Evolutionary conservation across 2,113 vertebrate species (phyloP), one percentile per base, ranked within the genome.

Genomic region (Telmatochromis brachygnathus): DNA sequence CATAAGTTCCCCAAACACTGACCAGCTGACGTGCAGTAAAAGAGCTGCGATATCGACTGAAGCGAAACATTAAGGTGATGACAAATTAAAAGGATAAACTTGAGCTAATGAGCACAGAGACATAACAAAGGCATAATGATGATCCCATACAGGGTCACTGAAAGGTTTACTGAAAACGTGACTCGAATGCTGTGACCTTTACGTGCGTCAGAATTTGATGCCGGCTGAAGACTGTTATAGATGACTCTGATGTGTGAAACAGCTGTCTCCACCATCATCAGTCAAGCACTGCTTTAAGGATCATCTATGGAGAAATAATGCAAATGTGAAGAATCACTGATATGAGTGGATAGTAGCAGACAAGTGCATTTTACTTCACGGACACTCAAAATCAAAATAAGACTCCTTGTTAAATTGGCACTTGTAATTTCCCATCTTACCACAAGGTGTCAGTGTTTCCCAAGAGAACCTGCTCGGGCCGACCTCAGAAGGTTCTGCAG

Each of bases 361-460:
- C 9, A 47, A 75, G 42, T 17, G 6, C 4, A 28, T 75, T 75
- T 12, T 47, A 75, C 9, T 28, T 75, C 42, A 47, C 1, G 6
- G 15, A 28, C 70, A 47, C 70, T 9, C 23, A 28, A 70, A 39
- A 42, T 75, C 42, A 12, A 75, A 47, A 28, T 75, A 47, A 4
- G 39, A 47, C 39, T 45, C 3, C 10, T 26, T 15, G 21, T 17
- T 26, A 73, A 12, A 19, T n/a, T 19, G 56, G 30, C 7, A 6
- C 68, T 11, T 91, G 84, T 19, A 53, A 12, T 54, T 19, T 11
- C 12, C 2, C 3, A 15, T 42, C 6, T 84, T 12, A 21, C 87
- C 95, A 95, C 83, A 26, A 81, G 93, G 39, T 84, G 95, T 82
- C 95, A 96, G 88, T 91, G 84, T 84, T 51, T 56, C 68, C 60